Evolutionary conservation across 2,888 invertebrate species (phyloP).

Genomic region (Cheiracanthium punctorium): DNA sequence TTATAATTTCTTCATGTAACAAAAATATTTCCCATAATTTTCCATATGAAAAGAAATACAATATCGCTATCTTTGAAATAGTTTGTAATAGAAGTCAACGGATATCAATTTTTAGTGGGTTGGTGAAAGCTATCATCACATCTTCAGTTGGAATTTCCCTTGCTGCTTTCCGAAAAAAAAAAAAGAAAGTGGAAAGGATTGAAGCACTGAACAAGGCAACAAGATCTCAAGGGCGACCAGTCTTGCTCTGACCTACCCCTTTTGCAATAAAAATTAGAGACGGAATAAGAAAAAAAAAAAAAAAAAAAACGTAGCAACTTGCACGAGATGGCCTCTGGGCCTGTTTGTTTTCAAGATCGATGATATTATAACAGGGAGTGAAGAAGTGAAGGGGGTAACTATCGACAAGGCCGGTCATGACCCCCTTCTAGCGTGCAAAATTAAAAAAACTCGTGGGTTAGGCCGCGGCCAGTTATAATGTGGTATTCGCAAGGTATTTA

Average conservation of each 20-base stretch:
- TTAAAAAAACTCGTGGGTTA: neutral
- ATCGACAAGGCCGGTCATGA: slow-evolving; percentile 60
- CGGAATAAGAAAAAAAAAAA: no score
- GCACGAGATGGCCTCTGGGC: neutral
- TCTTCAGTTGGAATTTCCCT: slow-evolving; percentile 15
- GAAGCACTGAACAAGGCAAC: slow-evolving; percentile 19
- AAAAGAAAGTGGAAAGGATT: neutral
- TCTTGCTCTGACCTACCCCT: slow-evolving; percentile 27
- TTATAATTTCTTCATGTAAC: no score
- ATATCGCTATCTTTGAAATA: neutral
- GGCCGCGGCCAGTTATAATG: neutral
- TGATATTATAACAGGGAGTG: slow-evolving; percentile 16
- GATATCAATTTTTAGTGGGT: neutral
- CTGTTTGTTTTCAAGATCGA: slow-evolving; percentile 66
- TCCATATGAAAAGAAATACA: no score
- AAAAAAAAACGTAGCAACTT: neutral
- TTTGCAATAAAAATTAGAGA: neutral
- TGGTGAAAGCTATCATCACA: neutral
- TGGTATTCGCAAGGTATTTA: neutral
- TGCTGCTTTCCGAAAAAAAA: neutral
- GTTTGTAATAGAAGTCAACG: neutral
- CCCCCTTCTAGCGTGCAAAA: slow-evolving; percentile 36
- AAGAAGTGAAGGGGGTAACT: neutral
- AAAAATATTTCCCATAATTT: no score
- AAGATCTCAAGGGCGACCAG: slow-evolving; percentile 54